These are phyloP conservation scores for Nasonia longicornis DNA, from an alignment of 1,140 invertebrate species.

Conservation along the genomic window DNA sequence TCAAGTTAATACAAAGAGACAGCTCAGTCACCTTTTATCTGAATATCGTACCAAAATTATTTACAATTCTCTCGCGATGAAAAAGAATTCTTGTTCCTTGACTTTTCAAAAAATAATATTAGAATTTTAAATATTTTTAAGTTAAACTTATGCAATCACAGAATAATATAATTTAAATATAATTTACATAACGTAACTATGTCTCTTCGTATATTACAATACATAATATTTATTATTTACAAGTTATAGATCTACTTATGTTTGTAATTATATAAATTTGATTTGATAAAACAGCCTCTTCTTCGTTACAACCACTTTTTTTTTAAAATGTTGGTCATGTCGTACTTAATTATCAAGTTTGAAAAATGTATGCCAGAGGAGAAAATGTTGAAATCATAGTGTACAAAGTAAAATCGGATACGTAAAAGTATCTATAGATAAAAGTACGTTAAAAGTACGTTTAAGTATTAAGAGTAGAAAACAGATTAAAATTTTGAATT, in stretches of 20 bases:
- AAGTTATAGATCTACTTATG: slow-evolving; percentile 57
- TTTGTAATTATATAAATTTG: slow-evolving; percentile 59
- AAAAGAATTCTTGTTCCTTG: slow-evolving; percentile 33
- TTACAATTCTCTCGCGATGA: slow-evolving; percentile 20
- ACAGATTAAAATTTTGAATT: not conserved
- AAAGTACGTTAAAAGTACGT: not conserved
- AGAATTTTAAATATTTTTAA: slow-evolving; percentile 41
- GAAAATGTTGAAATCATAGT: slow-evolving; percentile 9
- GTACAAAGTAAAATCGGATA: not conserved
- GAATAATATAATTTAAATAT: slow-evolving; percentile 65
- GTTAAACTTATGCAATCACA: slow-evolving; percentile 61
- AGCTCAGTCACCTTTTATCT: slow-evolving; percentile 45
- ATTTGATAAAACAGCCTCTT: slow-evolving; percentile 65
- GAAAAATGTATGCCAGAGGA: slow-evolving; percentile 6
- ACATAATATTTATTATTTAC: slow-evolving; percentile 48
- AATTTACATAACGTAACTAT: slow-evolving; percentile 53
- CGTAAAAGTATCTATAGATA: not conserved
- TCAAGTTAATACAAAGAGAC: slow-evolving; percentile 55
- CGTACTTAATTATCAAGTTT: slow-evolving; percentile 29
- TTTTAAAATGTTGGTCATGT: slow-evolving; percentile 42
- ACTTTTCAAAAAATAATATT: slow-evolving; percentile 27
- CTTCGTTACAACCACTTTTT: slow-evolving; percentile 49
- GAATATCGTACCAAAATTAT: slow-evolving; percentile 43
- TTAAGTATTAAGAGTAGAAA: not conserved
- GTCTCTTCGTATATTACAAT: slow-evolving; percentile 45